Evolutionary conservation across 2,888 invertebrate species (phyloP), one percentile per base, ranked within the genome.

Genomic region (Hetaerina titia): DNA sequence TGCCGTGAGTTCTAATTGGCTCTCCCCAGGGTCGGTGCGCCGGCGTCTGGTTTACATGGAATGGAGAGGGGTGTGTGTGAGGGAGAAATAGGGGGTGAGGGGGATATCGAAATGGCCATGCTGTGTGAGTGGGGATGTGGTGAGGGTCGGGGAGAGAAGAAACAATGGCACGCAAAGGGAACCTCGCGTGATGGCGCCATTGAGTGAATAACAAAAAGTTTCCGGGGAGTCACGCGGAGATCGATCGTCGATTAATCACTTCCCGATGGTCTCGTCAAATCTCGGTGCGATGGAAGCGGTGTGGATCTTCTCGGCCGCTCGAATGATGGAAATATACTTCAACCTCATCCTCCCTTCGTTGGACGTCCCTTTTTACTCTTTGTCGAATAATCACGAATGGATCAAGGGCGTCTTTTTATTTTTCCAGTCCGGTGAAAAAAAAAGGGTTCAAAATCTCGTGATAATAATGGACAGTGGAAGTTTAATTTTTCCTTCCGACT

Each of bases 161-260:
- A 31, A 31, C 25, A 31, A 81, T 81, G 81, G 81, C 81, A 81
- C 81, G 81, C 81, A 31, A 81, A 15, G 81, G 31, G 22, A 31
- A 25, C 9, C 81, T 81, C 81, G 81, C 81, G 81, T 81, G 81
- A 31, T 81, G 81, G 31, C 81, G 81, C 31, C 81, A 81, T 11
- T 81, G 31, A 81, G 81, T 81, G 81, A 81, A 81, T 81, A 81
- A 81, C 81, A 81, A 81, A 81, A 81, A 81, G 81, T 81, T 81
- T 25, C 81, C 81, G 13, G 81, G 31, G 81, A 81, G 81, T 81
- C 81, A 81, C 81, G 81, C 81, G n/a, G 81, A 45, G 45, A 81
- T 81, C 81, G 81, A 81, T 81, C 31, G 81, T 22, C 81, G 81
- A 81, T 81, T 81, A 81, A 81, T 81, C 81, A 81, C 81, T 81